Percentiles rank a stretch among this genome's conserved stretches.
Evolutionary conservation across 2,113 vertebrate species (phyloP).

Genomic region (Burhinus bistriatus): DNA sequence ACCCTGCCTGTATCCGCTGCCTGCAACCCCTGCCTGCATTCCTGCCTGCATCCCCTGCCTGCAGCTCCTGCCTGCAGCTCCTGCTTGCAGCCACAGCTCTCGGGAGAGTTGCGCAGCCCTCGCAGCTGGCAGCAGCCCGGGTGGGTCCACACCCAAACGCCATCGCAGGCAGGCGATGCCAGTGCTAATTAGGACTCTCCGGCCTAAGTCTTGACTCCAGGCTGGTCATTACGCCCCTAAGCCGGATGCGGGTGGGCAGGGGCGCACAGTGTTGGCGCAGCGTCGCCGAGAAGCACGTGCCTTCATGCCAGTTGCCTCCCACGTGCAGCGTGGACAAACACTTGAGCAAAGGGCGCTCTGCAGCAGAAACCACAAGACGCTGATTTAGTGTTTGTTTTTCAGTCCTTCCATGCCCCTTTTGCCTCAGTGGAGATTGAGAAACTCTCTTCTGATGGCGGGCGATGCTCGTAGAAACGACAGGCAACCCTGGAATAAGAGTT

Average conservation of each 20-base stretch:
- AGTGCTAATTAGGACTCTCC: neutral
- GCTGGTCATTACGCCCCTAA: accelerated
- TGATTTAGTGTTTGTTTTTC: neutral
- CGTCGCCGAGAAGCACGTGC: accelerated
- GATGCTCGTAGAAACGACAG: neutral
- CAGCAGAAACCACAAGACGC: neutral
- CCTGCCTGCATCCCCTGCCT: accelerated
- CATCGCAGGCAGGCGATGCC: neutral
- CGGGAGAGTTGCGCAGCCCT: neutral
- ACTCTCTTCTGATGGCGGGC: accelerated
- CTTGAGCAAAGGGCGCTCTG: neutral
- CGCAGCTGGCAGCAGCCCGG: neutral
- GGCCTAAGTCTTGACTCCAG: neutral
- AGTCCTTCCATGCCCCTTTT: neutral
- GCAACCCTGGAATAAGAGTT: neutral
- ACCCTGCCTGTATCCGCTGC: accelerated
- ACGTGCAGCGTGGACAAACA: accelerated
- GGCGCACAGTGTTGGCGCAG: accelerated
- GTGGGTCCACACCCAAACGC: neutral
- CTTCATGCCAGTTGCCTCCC: neutral
- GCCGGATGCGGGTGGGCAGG: neutral
- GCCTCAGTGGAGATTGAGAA: neutral
- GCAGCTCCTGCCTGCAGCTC: neutral
- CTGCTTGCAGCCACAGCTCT: neutral
- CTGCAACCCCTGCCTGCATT: accelerated